These are phyloP conservation scores for Druon quercuslanigerum DNA, from an alignment of 1,140 invertebrate species.

Conservation along the genomic window DNA sequence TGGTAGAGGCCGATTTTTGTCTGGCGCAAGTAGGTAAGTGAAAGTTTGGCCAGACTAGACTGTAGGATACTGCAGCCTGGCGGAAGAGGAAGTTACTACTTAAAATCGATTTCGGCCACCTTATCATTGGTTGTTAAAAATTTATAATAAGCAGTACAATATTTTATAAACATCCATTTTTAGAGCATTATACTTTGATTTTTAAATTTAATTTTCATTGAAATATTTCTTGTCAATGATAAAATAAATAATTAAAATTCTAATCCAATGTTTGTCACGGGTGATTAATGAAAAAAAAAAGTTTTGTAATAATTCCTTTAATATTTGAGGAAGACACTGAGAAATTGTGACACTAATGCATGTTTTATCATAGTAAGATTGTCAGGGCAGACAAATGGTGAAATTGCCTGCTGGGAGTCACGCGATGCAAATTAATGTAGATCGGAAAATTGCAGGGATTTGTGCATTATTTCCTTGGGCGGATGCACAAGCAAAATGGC, in stretches of 20 bases:
- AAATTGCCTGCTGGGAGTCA: constrained; percentile 11
- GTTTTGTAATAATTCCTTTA: background rate
- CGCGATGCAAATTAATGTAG: constrained; percentile 24
- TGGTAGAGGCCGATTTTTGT: background rate
- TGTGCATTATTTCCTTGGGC: constrained; percentile 2
- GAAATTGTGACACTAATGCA: constrained; percentile 6
- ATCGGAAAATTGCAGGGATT: constrained; percentile 22
- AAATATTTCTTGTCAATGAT: too few species aligned
- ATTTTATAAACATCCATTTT: too few species aligned
- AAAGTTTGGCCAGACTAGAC: background rate
- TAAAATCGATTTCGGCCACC: background rate
- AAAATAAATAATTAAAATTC: too few species aligned
- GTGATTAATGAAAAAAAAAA: background rate
- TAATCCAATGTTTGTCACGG: too few species aligned
- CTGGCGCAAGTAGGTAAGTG: background rate
- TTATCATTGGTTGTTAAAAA: background rate
- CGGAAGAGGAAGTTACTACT: background rate
- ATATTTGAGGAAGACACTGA: background rate
- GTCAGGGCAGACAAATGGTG: constrained; percentile 25
- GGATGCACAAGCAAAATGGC: constrained; percentile 10
- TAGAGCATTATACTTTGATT: too few species aligned
- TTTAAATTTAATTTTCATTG: too few species aligned
- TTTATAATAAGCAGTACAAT: background rate
- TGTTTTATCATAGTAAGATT: constrained; percentile 9
- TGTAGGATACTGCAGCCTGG: background rate